Evolutionary conservation across 2,888 invertebrate genomes (phyloP), one percentile per base, ranked within the genome.

Genomic region (Drosophila anomalata): DNA sequence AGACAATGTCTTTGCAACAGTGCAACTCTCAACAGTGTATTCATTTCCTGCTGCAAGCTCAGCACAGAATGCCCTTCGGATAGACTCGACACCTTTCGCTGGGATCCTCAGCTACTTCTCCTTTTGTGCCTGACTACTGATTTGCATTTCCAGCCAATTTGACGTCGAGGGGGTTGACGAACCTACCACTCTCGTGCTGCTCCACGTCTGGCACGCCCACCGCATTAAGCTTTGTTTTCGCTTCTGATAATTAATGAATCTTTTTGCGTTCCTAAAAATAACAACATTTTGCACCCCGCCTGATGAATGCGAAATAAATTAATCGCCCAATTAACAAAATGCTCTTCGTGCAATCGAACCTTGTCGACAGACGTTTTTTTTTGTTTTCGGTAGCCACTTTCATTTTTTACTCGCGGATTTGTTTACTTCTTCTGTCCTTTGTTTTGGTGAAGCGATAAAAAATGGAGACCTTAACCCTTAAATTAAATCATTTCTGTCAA

Each of bases 271-370:
- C 22, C 60, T 14, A 11, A 60, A 63, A 63, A 60, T 60, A 63
- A 46, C 42, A 62, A 26, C 20, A 22, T 8, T 44, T 41, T 48
- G 55, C 36, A 60, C 31, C 57, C 61, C 0, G 29, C 0, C 9
- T 60, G 48, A 71, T 58, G 54, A 70, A 72, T 65, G 51, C 52
- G 31, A 51, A 65, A 56, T 60, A 53, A 70, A 60, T 60, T 41
- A 65, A 71, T 65, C 59, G 57, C 54, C 39, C 55, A 73, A 71
- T 71, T 71, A 71, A 58, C 26, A 57, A 62, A 54, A 24, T 44
- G 22, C 65, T 56, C 12, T 33, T 31, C 31, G 51, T 63, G 39
- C 47, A 51, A 58, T 58, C 50, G 31, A 58, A 58, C 50, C 46
- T 46, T 22, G 22, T 46, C 22, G 24, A 46, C 20, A 22, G 8